Conservation (phyloP, 92 coral and sea anemone species). For the Porites evermanni region DNA sequence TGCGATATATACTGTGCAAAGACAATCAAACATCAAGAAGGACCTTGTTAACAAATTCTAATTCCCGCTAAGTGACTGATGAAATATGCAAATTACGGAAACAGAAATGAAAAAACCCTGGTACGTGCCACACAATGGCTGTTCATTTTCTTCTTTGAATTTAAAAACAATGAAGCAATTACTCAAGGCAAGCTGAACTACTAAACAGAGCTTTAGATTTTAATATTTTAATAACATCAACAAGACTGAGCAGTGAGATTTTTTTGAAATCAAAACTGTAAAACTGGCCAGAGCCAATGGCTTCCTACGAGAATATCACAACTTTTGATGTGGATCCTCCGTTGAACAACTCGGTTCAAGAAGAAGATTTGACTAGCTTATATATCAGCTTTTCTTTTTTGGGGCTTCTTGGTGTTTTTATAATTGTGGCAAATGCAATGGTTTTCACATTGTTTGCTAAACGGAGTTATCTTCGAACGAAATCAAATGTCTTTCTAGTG, state of each 20-base stretch:
- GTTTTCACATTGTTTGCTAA: constrained; percentile 36
- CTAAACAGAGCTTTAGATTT: background rate
- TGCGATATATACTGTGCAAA: background rate
- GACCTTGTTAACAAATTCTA: background rate
- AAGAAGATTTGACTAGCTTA: background rate
- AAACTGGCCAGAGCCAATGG: background rate
- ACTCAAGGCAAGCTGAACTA: background rate
- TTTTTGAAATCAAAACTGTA: background rate
- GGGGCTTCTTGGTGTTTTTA: constrained; percentile 41
- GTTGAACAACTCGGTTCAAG: background rate
- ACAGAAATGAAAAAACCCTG: background rate
- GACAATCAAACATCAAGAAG: background rate
- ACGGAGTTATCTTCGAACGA: constrained; percentile 27
- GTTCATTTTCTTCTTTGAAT: background rate
- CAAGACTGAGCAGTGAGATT: background rate
- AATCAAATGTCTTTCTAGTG: constrained; percentile 52
- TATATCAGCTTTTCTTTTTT: constrained; percentile 25
- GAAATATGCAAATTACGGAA: background rate
- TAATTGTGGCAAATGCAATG: constrained; percentile 37
- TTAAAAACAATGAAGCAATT: background rate
- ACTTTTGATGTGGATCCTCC: background rate
- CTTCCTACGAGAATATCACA: background rate
- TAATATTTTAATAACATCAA: too few relatives aligned
- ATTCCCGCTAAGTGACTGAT: background rate
- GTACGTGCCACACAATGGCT: background rate